These are phyloP conservation scores for Brachionus manjavacas DNA, from an alignment of 1,140 invertebrate species.

Conservation along the genomic window DNA sequence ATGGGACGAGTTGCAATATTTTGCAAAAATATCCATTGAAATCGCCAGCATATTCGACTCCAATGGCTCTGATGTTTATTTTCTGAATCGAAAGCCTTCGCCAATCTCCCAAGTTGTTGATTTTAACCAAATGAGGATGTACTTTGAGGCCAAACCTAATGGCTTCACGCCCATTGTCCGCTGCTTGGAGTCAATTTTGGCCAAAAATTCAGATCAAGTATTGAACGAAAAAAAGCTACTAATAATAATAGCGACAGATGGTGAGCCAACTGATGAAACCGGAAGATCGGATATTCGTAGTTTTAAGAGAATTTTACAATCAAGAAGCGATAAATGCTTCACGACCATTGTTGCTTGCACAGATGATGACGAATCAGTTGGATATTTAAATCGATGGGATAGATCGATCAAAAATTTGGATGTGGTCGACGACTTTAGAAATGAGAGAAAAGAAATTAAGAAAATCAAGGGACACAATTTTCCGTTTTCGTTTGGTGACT, in stretches of 20 bases:
- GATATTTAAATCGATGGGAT: slow-evolving; percentile 38
- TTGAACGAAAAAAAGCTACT: slow-evolving; percentile 26
- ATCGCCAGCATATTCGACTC: slow-evolving; percentile 33
- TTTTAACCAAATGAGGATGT: not conserved
- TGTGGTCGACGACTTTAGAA: slow-evolving; percentile 39
- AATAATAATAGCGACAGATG: slow-evolving; percentile 38
- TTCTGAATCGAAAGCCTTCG: not conserved
- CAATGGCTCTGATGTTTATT: slow-evolving; percentile 22
- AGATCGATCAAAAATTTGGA: slow-evolving; percentile 8
- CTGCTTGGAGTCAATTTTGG: not conserved
- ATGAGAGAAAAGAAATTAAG: slow-evolving; percentile 31
- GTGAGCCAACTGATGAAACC: slow-evolving; percentile 33
- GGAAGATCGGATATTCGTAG: not conserved
- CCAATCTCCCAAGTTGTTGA: not conserved
- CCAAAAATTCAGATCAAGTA: not conserved
- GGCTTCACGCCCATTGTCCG: slow-evolving; percentile 15
- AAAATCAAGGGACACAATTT: not conserved
- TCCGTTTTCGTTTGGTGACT: slow-evolving; percentile 39
- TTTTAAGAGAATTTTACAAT: slow-evolving; percentile 36
- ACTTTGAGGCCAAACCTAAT: not conserved
- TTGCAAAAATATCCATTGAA: slow-evolving; percentile 32
- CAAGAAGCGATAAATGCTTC: not conserved
- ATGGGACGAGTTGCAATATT: slow-evolving; percentile 35
- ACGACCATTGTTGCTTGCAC: slow-evolving; percentile 32
- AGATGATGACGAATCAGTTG: slow-evolving; percentile 28